Conservation (phyloP, 2,113 vertebrate species). For the Sula dactylatra region DNA sequence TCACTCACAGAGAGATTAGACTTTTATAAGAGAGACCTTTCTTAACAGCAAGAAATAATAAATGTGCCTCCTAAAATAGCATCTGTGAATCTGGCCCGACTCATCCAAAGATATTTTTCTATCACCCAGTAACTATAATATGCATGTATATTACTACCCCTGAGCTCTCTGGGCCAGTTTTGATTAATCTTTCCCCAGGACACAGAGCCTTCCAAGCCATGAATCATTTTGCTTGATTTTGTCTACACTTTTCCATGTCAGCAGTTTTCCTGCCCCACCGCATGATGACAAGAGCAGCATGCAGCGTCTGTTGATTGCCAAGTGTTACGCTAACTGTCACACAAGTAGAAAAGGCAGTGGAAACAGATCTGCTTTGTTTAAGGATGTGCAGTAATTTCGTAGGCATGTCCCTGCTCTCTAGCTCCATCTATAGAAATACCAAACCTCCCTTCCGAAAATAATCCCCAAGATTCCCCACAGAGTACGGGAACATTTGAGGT, state of each 20-base stretch:
- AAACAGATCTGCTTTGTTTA: slow-evolving; percentile 22
- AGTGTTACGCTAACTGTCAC: slow-evolving; percentile 31
- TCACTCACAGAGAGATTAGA: slow-evolving; percentile 16
- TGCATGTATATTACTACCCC: not conserved
- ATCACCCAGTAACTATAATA: slow-evolving; percentile 38
- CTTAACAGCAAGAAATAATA: slow-evolving; percentile 37
- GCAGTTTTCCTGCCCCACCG: slow-evolving; percentile 43
- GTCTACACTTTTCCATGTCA: slow-evolving; percentile 56
- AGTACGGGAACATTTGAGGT: not conserved
- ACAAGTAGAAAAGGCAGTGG: not conserved
- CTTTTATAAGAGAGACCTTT: slow-evolving; percentile 38
- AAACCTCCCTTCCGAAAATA: not conserved
- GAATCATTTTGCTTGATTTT: slow-evolving; percentile 55
- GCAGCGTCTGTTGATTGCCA: slow-evolving; percentile 14
- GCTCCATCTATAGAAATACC: not conserved
- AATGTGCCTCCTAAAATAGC: slow-evolving; percentile 34
- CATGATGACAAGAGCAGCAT: slow-evolving; percentile 58
- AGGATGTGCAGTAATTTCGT: not conserved
- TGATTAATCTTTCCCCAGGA: slow-evolving; percentile 56
- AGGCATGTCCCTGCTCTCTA: not conserved
- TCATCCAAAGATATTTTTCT: slow-evolving; percentile 36
- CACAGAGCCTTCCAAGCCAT: slow-evolving; percentile 44
- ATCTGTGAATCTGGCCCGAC: not conserved
- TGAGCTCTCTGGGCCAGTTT: slow-evolving; percentile 6
- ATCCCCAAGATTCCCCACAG: not conserved